These are phyloP conservation scores for Pterophyllum scalare DNA, from an alignment of 2,113 vertebrate species.

Conservation along the genomic window DNA sequence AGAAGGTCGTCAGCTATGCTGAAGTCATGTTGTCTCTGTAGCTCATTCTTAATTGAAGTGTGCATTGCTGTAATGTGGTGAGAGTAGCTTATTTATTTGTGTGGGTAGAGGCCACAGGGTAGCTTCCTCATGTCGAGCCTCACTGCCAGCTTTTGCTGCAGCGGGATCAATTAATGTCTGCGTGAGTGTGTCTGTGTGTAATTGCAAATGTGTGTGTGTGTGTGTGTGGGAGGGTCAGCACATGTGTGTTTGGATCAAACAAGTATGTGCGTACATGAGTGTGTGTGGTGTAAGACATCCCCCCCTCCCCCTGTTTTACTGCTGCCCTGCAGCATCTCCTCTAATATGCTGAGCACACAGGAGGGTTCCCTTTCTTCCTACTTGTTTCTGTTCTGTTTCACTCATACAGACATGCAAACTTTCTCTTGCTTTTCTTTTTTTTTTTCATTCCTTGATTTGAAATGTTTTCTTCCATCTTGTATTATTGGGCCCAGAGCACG, in stretches of 20 bases:
- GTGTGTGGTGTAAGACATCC: conserved; percentile 21
- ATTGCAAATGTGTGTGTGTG: background rate
- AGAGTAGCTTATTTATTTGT: conserved; percentile 61
- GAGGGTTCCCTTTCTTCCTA: conserved; percentile 41
- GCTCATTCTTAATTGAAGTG: conserved; percentile 54
- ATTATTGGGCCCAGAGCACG: background rate
- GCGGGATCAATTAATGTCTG: conserved; percentile 75
- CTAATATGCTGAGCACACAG: conserved; percentile 61
- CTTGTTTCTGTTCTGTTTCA: conserved; percentile 20
- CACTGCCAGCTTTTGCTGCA: conserved; percentile 62
- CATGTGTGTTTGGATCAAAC: conserved; percentile 41
- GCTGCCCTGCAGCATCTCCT: conserved; percentile 46
- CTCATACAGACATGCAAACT: background rate
- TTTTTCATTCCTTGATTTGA: conserved; percentile 9
- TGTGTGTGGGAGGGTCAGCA: conserved; percentile 48
- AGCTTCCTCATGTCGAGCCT: conserved; percentile 49
- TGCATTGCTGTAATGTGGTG: conserved; percentile 40
- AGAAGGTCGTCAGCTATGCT: conserved; percentile 22
- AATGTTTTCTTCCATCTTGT: conserved; percentile 14
- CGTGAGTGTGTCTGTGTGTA: conserved; percentile 9
- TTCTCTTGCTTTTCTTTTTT: background rate
- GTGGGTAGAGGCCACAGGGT: conserved; percentile 62
- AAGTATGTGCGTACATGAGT: background rate
- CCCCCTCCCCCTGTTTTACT: conserved; percentile 16
- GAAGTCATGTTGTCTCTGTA: conserved; percentile 22